Evolutionary conservation across 2,888 invertebrate species (phyloP), one percentile per base, ranked within the genome.

Genomic region (Drosophila acutilabella): DNA sequence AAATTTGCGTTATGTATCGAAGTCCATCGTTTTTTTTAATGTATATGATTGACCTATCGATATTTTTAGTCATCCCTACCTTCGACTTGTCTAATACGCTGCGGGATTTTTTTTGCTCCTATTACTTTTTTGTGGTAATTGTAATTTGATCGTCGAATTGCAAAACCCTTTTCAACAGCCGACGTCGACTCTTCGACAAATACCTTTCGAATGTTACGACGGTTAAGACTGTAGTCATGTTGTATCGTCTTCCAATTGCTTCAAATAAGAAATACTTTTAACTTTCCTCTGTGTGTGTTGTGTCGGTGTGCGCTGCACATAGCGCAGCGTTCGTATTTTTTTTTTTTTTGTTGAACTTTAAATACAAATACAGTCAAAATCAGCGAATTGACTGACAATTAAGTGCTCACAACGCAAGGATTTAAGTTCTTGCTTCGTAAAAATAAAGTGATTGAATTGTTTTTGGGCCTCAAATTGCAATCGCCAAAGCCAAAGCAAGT

Each of bases 91-190:
- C 67, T 58, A 72, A 59, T 69, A 61, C 62, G 70, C 79, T 80
- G 66, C 66, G 74, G 56, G 65, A 64, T 65, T 79, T 66, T 67
- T 70, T 78, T 73, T 82, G 48, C 60, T 66, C 54, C 60, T 78
- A 62, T 66, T 72, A 72, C 62, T 68, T 84, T 71, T 75, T 77
- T 75, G 58, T 75, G 52, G 68, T 65, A 67, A 75, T 62, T 76
- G 79, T 70, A 85, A 76, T 71, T 64, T 81, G 76, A 72, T 78
- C 51, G 48, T 71, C 54, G 23, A 47, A 45, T 51, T 61, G 18
- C 16, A 48, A 56, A 75, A 68, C n/a, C 16, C 45, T 18, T 18
- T 30, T 23, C 14, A 42, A 45, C 30, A 20, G 14, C 38, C 23
- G 7, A 23, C 47, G n/a, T 13, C n/a, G n/a, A 14, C 7, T 11